Evolutionary conservation across 2,113 vertebrate genomes (phyloP).

Genomic region (Hystrix brachyura): DNA sequence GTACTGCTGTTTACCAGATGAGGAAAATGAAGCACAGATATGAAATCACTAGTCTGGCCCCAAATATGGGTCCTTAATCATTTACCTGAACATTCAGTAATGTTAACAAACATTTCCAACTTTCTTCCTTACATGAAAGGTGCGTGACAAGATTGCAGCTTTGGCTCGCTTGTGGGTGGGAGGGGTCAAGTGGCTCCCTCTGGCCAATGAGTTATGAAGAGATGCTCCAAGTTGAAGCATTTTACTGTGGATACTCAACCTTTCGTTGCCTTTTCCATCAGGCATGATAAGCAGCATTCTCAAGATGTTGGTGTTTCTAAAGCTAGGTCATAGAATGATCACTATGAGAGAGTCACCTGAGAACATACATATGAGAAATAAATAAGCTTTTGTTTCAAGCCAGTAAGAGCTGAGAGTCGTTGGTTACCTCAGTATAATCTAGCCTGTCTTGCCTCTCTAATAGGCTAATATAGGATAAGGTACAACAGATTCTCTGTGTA

Average conservation of each 20-base stretch:
- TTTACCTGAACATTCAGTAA: neutral
- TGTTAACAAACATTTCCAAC: neutral
- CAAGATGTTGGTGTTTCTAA: neutral
- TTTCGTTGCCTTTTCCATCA: neutral
- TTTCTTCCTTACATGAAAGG: neutral
- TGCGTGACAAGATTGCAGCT: neutral
- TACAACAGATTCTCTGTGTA: neutral
- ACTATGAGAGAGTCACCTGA: neutral
- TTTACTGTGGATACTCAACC: neutral
- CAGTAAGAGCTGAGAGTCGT: neutral
- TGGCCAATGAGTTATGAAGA: constrained; percentile 10
- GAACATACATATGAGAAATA: neutral
- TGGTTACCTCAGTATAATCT: neutral
- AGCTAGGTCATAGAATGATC: neutral
- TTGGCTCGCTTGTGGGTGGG: neutral
- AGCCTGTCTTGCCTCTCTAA: neutral
- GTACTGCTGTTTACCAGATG: neutral
- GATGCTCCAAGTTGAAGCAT: neutral
- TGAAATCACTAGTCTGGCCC: neutral
- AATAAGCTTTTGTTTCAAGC: neutral
- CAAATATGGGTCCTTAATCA: neutral
- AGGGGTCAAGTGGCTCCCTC: neutral
- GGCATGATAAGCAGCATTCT: neutral
- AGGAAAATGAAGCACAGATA: neutral
- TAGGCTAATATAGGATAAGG: neutral